Evolutionary conservation across 2,888 invertebrate genomes (phyloP), one percentile per base, ranked within the genome.

Genomic region (Volucella bombylans): DNA sequence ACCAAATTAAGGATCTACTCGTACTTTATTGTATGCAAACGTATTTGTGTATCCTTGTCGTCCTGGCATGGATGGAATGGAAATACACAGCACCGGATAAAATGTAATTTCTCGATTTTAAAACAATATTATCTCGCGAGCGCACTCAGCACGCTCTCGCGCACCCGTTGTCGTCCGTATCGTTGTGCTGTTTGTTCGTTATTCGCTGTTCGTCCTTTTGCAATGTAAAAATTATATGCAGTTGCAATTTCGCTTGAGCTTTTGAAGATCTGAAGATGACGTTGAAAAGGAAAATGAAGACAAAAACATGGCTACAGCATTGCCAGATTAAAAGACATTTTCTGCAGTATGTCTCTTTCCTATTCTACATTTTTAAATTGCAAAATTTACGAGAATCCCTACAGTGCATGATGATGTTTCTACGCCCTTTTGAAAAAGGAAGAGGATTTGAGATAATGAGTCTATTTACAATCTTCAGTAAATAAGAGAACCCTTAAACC

Each of bases 61-160:
- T 43, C 73, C 49, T 41, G 55, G 55, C 69, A 71, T 31, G 49
- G 43, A 57, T 49, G 9, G 6, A 6, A 31, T 31, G 31, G 31
- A 31, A 12, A 41, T 38, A 55, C 65, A 38, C 52, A 59, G 45
- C 52, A 52, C 6, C 31, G 54, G 61, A 72, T 59, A 54, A 80
- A 80, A 80, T 73, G 67, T 80, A 80, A 80, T 73, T 73, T 80
- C 73, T 14, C 73, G 59, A 68, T 73, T 80, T 73, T 80, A 73
- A 80, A 80, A 80, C 80, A 80, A 80, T 80, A 80, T 72, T 73
- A 80, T 80, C 80, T 73, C 73, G 47, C 73, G 50, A 67, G 67
- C 41, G 38, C 80, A 80, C 65, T 78, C 78, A 64, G 45, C 59
- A 72, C 23, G 67, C 59, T 41, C 23, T 45, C 15, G 8, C n/a